Base-by-base conservation (phyloP, 2,113 vertebrate species). In the Phrynocephalus versicolor region DNA sequence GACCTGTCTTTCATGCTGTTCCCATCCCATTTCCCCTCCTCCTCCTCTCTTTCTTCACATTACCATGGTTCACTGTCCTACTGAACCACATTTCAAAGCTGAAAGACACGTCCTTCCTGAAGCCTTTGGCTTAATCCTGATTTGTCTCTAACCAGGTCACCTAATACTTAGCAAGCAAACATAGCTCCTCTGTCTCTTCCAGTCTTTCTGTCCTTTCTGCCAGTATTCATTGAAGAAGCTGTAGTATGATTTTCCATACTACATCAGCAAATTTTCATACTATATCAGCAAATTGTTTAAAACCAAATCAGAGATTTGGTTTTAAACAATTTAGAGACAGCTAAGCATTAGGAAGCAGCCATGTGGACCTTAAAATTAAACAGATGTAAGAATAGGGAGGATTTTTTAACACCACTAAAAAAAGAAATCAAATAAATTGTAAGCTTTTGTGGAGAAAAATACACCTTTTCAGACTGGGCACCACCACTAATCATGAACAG, bases 61-160 rank as follows among this genome's bases (percentile, higher is more conserved):
- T 30, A 23, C 14, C 15, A 64, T 33, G 78, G 19, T n/a, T 64
- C 55, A 2, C 2, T 88, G 7, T 51, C 83, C 85, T 65, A 45
- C 1, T 73, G 69, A 88, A 77, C 79, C 1, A 75, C 55, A 87
- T 58, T 58, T 55, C 13, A 88, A 91, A 90, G 58, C 37, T 37
- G 35, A 67, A 41, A 3, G 85, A 21, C 23, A 33, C 12, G 65
- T 41, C 25, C 73, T n/a, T 39, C 1, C 30, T 2, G 65, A 33
- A 33, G 75, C 2, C 18, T 2, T 0, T 18, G 10, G 3, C 60
- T 71, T 65, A 39, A 39, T 69, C 27, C 71, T 67, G 8, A 55
- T 74, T 19, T 79, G 75, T 12, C 23, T 80, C 72, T 9, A 79
- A 90, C 73, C 41, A 84, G 64, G 51, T 85, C 79, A 82, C 33